Percentiles rank a stretch among this genome's conserved stretches.
These are phyloP conservation scores for Ianthella basta DNA, from an alignment of 37 sponge, comb jelly and placozoan species.

Conservation along the genomic window DNA sequence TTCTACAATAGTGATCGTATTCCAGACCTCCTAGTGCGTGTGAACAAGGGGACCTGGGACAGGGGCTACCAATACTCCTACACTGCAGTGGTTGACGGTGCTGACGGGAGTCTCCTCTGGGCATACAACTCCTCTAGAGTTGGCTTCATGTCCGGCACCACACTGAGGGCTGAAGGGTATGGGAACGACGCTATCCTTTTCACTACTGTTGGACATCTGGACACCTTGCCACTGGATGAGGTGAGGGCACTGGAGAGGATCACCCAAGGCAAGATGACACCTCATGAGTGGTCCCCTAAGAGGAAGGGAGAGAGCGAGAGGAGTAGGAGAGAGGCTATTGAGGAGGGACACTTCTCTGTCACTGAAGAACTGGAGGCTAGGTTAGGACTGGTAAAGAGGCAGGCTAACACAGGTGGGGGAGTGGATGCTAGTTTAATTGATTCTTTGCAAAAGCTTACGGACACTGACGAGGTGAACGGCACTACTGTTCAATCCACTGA, in stretches of 20 bases:
- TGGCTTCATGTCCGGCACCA: conserved; percentile 54
- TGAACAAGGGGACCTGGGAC: conserved; percentile 68
- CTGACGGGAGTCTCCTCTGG: conserved; percentile 63
- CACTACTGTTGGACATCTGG: conserved; percentile 26
- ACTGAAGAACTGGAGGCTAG: conserved; percentile 11
- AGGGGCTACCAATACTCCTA: conserved; percentile 55
- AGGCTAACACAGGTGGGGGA: too few relatives aligned
- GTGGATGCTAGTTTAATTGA: too few relatives aligned
- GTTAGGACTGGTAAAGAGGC: background rate
- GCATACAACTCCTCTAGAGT: conserved; percentile 39
- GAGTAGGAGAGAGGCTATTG: background rate
- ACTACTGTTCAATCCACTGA: too few relatives aligned
- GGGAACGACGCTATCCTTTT: conserved; percentile 71
- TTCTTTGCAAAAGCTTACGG: too few relatives aligned
- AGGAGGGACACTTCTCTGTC: background rate
- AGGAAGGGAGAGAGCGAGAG: background rate
- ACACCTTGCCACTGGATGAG: conserved; percentile 8
- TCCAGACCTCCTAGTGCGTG: conserved; percentile 70
- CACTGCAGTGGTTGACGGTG: conserved; percentile 67
- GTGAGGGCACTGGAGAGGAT: background rate
- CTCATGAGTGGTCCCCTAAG: background rate
- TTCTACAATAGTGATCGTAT: conserved; percentile 64
- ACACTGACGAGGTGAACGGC: too few relatives aligned
- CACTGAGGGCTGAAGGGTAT: conserved; percentile 19
- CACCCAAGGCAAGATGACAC: conserved; percentile 1